Evolutionary conservation across 2,113 vertebrate species (phyloP).

Genomic region (Indicator maculatus): DNA sequence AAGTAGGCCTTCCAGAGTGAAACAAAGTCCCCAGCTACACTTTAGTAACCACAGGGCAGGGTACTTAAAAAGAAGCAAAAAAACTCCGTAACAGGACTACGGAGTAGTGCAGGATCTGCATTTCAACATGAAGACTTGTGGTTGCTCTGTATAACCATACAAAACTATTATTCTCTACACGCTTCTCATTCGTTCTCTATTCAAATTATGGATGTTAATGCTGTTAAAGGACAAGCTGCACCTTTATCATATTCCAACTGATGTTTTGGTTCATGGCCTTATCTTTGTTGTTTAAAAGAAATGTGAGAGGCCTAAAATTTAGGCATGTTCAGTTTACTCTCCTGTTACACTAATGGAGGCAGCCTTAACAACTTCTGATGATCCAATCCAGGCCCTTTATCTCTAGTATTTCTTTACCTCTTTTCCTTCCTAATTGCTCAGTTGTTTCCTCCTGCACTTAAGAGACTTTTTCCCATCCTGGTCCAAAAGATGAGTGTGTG

Average conservation of each 20-base stretch:
- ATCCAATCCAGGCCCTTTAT: background rate
- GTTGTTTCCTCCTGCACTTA: background rate
- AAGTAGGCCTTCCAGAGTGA: accelerated
- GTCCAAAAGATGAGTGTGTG: background rate
- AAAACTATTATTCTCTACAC: background rate
- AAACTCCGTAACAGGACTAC: too few relatives aligned
- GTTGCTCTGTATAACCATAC: background rate
- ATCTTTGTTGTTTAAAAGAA: background rate
- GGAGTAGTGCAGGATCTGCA: background rate
- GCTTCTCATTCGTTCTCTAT: background rate
- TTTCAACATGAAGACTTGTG: background rate
- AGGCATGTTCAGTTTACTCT: background rate
- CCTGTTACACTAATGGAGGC: background rate
- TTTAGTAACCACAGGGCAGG: accelerated
- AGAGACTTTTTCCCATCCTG: background rate
- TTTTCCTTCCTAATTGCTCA: background rate
- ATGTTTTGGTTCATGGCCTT: background rate
- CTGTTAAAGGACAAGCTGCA: background rate
- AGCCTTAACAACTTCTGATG: background rate
- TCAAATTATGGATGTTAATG: background rate
- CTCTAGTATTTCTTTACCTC: background rate
- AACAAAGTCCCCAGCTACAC: accelerated
- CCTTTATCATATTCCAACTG: background rate
- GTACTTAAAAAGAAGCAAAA: too few relatives aligned
- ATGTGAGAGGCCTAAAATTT: background rate